Evolutionary conservation across 2,888 invertebrate genomes (phyloP).

Genomic region (Seira musarum): DNA sequence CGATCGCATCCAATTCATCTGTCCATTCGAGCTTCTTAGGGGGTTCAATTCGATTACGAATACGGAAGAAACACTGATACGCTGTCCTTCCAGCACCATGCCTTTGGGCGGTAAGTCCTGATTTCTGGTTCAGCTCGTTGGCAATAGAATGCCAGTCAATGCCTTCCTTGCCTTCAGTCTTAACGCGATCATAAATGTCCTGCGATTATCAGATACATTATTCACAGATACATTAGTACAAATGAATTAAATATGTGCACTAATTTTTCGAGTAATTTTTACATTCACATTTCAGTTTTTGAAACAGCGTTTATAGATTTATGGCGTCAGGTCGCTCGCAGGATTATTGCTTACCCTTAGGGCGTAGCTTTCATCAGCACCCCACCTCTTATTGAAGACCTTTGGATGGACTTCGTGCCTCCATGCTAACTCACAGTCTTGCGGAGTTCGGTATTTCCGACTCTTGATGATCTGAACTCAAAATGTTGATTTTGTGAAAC

Average conservation of each 20-base stretch:
- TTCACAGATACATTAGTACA: neutral
- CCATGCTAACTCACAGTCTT: conserved; percentile 63
- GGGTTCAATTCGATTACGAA: conserved; percentile 47
- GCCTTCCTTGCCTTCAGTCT: conserved; percentile 11
- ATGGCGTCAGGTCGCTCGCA: neutral
- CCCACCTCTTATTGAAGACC: conserved; percentile 57
- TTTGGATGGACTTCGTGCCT: conserved; percentile 59
- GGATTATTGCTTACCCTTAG: conserved; percentile 48
- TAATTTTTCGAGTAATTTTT: no score
- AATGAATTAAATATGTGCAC: no score
- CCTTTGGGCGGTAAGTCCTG: neutral
- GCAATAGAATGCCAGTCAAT: conserved; percentile 57
- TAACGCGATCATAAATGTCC: neutral
- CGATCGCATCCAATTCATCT: conserved; percentile 38
- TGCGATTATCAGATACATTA: neutral
- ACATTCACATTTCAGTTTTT: conserved; percentile 1
- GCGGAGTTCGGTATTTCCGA: conserved; percentile 54
- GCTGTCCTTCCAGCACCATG: conserved; percentile 38
- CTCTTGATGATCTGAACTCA: conserved; percentile 55
- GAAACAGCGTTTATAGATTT: neutral
- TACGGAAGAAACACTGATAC: conserved; percentile 62
- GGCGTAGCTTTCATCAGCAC: conserved; percentile 41
- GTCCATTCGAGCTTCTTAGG: conserved; percentile 59
- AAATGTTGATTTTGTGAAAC: neutral
- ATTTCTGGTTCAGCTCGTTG: conserved; percentile 23